phyloP scores from a whole-genome alignment of 1,140 invertebrate species.

The Hycleus cichorii region DNA sequence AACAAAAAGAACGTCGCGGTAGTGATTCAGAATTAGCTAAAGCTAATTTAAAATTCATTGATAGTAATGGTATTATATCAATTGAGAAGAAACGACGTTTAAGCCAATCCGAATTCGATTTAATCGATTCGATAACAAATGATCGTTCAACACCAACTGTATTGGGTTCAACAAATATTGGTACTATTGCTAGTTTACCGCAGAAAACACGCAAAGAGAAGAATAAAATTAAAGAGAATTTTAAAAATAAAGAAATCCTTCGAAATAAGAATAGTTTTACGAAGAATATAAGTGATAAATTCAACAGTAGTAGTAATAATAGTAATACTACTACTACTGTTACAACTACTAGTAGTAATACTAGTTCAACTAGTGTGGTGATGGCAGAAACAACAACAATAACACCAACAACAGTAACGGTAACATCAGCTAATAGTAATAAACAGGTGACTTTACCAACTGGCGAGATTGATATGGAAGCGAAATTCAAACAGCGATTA shows the following conservation, averaged over 20 bases:
- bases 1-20: conserved; percentile 43
- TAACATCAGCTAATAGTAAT: conserved; percentile 2
- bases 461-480: conserved; percentile 46
- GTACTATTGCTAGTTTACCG: conserved; percentile 46
- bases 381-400: neutral
- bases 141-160: conserved; percentile 39
- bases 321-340: conserved; percentile 14
- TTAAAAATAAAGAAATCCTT: conserved; percentile 41
- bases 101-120: conserved; percentile 36
- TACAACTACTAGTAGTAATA: conserved; percentile 2
- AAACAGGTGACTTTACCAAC: conserved; percentile 35
- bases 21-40: conserved; percentile 43
- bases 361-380: conserved; percentile 3
- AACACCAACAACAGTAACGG: conserved; percentile 8
- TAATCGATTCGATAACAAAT: conserved; percentile 17
- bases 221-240: conserved; percentile 32
- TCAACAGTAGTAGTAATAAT: neutral
- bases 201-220: conserved; percentile 38
- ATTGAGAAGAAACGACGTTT: conserved; percentile 49
- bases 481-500: conserved; percentile 54
- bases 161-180: conserved; percentile 56
- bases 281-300: conserved; percentile 44
- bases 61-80: conserved; percentile 42
- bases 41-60: conserved; percentile 40
- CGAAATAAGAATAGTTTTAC: conserved; percentile 48